Evolutionary conservation across 1,140 invertebrate genomes (phyloP).

Genomic region (honey bee (Apis mellifera)): DNA sequence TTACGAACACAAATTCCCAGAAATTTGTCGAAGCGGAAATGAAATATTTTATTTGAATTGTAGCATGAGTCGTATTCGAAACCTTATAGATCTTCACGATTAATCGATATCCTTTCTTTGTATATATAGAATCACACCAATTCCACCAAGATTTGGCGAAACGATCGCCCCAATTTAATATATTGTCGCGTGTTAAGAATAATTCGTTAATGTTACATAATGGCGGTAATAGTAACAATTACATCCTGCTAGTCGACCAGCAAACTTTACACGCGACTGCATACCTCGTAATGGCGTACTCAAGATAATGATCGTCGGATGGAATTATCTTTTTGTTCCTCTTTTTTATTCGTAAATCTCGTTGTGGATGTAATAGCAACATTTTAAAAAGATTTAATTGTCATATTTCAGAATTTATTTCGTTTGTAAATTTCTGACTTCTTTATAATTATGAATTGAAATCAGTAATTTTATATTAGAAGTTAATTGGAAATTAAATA

Average conservation of each 20-base stretch:
- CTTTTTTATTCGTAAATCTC: slow-evolving; percentile 3
- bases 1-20: neutral
- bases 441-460: no score
- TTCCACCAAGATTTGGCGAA: slow-evolving; percentile 11
- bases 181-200: slow-evolving; percentile 35
- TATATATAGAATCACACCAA: neutral
- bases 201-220: slow-evolving; percentile 38
- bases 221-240: slow-evolving; percentile 39
- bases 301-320: slow-evolving; percentile 18
- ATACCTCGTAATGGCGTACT: slow-evolving; percentile 20
- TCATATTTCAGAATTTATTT: neutral
- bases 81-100: neutral
- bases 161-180: neutral
- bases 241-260: slow-evolving; percentile 8
- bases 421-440: neutral
- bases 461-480: no score
- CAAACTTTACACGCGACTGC: slow-evolving; percentile 34
- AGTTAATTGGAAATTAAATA: no score
- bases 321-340: slow-evolving; percentile 12
- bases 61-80: neutral
- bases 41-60: neutral
- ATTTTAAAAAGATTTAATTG: neutral
- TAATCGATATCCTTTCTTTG: slow-evolving; percentile 30
- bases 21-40: neutral
- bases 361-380: neutral